Base-by-base conservation (phyloP, 2,888 invertebrate species). In the Hermaeophaga mercurialis region DNA sequence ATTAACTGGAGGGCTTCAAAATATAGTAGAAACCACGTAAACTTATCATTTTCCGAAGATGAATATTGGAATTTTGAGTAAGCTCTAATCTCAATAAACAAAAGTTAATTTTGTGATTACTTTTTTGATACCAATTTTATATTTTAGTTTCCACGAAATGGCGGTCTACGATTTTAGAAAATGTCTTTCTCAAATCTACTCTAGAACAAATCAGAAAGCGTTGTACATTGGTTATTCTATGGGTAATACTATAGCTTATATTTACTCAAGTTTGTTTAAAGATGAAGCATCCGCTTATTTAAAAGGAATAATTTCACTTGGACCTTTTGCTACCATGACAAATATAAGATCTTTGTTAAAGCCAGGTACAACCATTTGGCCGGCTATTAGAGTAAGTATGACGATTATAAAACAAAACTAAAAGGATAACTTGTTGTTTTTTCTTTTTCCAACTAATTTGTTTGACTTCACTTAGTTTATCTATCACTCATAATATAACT, bases 61-160 rank as follows among this genome's bases (percentile, higher is more conserved):
- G 9, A 31, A 1, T 64, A 50, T 19, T 64, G 62, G 62, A 43
- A 64, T 6, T 62, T 53, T 18, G 53, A 57, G 64, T 59, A 36
- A 61, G 48, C 43, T 5, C 15, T 26, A 11, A 36, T 26, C 11
- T 11, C n/a, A n/a, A n/a, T n/a, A n/a, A n/a, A n/a, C n/a, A n/a
- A n/a, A n/a, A n/a, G n/a, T n/a, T n/a, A n/a, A n/a, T n/a, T n/a
- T n/a, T n/a, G n/a, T n/a, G n/a, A n/a, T n/a, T n/a, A n/a, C n/a
- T n/a, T 52, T 41, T 49, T 12, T 1, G 11, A 26, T 26, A 44
- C 14, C 11, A 38, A 14, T 33, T 34, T 18, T 33, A 2, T 15
- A 14, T 26, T 31, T 31, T 11, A 62, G 63, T 18, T 60, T 60
- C n/a, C 60, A 64, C 19, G 49, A 62, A 45, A 64, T 60, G 64